Percentiles rank a stretch among this genome's conserved stretches.
Evolutionary conservation across 2,888 invertebrate genomes (phyloP).

Genomic region (Ectemnius lituratus): DNA sequence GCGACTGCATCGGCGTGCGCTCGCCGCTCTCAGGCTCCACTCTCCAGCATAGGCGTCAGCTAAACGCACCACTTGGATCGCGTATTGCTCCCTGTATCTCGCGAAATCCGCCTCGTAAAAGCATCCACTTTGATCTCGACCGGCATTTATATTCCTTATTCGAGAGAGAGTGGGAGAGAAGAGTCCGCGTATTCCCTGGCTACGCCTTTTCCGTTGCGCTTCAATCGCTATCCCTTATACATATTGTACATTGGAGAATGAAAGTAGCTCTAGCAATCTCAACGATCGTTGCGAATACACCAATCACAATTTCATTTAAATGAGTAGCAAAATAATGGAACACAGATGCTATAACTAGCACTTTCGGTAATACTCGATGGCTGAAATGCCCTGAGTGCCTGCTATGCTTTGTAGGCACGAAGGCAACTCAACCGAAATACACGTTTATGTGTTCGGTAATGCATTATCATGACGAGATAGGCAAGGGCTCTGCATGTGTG

Average conservation of each 20-base stretch:
- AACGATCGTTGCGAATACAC: too few relatives aligned
- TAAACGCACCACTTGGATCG: constrained; percentile 24
- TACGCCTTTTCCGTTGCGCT: too few relatives aligned
- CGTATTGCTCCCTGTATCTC: constrained; percentile 29
- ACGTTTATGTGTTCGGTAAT: neutral
- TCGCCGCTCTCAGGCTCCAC: neutral
- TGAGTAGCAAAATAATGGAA: neutral
- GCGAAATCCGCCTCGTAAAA: constrained; percentile 18
- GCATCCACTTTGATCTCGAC: constrained; percentile 12
- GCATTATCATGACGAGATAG: neutral
- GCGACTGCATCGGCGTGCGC: constrained; percentile 15
- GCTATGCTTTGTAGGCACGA: neutral
- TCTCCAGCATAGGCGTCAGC: constrained; percentile 17
- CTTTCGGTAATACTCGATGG: neutral
- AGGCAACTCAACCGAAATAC: too few relatives aligned
- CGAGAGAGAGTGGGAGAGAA: neutral
- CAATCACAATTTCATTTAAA: neutral
- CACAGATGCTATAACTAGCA: neutral
- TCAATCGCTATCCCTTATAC: too few relatives aligned
- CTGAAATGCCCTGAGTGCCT: neutral
- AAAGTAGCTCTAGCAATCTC: too few relatives aligned
- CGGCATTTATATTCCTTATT: constrained; percentile 7
- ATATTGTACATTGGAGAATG: too few relatives aligned
- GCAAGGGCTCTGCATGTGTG: neutral
- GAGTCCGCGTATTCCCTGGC: too few relatives aligned